Conservation (phyloP, 2,113 vertebrate species). For the Agapornis roseicollis region DNA sequence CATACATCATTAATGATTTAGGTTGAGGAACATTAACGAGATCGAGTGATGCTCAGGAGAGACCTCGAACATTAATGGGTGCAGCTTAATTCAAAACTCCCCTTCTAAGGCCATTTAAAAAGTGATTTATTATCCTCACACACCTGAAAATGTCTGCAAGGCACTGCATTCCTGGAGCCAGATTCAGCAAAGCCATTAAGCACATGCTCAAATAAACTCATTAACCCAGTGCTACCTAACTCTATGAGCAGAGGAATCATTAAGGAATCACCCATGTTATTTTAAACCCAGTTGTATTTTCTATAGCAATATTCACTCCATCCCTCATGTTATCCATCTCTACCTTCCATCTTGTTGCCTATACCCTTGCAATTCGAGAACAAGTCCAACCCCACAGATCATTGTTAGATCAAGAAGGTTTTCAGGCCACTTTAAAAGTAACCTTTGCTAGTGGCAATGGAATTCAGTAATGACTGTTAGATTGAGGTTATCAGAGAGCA, state of each 20-base stretch:
- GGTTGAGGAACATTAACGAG: not conserved
- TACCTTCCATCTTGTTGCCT: not conserved
- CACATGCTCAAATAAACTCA: not conserved
- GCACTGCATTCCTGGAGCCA: not conserved
- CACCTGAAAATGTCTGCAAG: conserved; percentile 7
- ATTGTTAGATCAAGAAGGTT: accelerated
- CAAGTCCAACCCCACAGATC: not conserved
- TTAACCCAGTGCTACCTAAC: not conserved
- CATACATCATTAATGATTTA: not conserved
- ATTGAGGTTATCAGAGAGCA: not conserved
- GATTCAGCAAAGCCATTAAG: not conserved
- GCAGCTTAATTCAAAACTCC: not conserved
- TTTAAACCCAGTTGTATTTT: not conserved
- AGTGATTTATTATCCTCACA: conserved; percentile 42
- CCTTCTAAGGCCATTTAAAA: not conserved
- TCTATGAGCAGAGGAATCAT: not conserved
- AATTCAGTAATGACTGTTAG: not conserved
- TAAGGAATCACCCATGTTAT: not conserved
- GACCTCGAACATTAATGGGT: not conserved
- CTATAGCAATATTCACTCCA: not conserved
- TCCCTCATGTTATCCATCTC: not conserved
- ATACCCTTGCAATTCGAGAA: not conserved
- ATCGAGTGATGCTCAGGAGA: conserved; percentile 37
- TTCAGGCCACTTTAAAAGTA: not conserved
- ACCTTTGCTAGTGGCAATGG: not conserved